phyloP scores from a whole-genome alignment of 2,113 vertebrate genomes.

The Tetrao urogallus region DNA sequence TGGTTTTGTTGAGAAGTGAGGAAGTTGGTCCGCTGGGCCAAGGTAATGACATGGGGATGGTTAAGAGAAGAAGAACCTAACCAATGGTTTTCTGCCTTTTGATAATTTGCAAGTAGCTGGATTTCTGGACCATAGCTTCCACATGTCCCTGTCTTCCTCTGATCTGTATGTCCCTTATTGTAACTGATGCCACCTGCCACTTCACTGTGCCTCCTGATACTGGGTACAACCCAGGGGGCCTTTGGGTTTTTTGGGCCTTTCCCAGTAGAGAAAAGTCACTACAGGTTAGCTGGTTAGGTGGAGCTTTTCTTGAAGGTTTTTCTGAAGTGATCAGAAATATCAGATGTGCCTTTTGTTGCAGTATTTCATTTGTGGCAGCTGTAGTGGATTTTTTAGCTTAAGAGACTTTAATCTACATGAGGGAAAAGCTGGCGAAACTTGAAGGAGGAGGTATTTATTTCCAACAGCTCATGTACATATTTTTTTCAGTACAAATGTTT shows the following conservation, averaged over 20 bases:
- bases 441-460: neutral
- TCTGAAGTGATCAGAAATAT: neutral
- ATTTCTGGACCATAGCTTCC: neutral
- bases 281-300: neutral
- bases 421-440: neutral
- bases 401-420: neutral
- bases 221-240: rapidly evolving
- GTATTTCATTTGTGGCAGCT: neutral
- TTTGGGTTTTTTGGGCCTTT: neutral
- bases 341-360: neutral
- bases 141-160: neutral
- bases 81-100: neutral
- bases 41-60: neutral
- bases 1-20: neutral
- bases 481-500: neutral
- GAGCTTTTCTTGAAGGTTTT: neutral
- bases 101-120: neutral
- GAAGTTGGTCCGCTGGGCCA: neutral
- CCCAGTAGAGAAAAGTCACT: neutral
- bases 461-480: neutral
- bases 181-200: neutral
- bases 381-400: neutral
- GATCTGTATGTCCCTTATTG: neutral
- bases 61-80: neutral
- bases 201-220: neutral